Conservation (phyloP, 2,797 vertebrate genomes). For the Uromys caudimaculatus region DNA sequence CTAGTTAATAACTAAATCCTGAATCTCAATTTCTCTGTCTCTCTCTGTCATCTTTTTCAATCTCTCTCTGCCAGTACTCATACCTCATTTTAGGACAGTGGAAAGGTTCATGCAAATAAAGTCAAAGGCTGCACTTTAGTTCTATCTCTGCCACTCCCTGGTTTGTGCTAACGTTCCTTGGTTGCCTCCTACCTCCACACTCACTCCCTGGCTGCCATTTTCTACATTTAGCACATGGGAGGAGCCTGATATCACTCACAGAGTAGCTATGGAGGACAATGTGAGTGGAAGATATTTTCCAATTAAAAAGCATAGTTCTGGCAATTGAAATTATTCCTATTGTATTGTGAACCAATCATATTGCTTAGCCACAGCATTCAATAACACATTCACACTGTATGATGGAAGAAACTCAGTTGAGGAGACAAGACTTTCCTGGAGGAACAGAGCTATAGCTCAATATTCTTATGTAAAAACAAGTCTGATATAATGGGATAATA, state of each 20-base stretch:
- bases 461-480: neutral
- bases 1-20: neutral
- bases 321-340: neutral
- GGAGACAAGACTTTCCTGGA: neutral
- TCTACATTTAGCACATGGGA: neutral
- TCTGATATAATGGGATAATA: neutral
- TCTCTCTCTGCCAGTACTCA: too few relatives aligned
- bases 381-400: neutral
- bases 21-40: neutral
- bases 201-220: neutral
- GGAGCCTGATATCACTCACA: neutral
- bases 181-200: neutral
- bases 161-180: neutral
- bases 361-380: neutral
- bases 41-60: neutral
- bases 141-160: neutral
- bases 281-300: conserved; percentile 12
- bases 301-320: neutral
- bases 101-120: neutral
- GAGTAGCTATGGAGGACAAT: neutral
- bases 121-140: neutral
- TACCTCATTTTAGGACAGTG: neutral
- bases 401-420: neutral
- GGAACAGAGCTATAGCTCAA: neutral
- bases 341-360: neutral